These are phyloP conservation scores for Torymus auratus DNA, from an alignment of 2,888 invertebrate species.

Conservation along the genomic window DNA sequence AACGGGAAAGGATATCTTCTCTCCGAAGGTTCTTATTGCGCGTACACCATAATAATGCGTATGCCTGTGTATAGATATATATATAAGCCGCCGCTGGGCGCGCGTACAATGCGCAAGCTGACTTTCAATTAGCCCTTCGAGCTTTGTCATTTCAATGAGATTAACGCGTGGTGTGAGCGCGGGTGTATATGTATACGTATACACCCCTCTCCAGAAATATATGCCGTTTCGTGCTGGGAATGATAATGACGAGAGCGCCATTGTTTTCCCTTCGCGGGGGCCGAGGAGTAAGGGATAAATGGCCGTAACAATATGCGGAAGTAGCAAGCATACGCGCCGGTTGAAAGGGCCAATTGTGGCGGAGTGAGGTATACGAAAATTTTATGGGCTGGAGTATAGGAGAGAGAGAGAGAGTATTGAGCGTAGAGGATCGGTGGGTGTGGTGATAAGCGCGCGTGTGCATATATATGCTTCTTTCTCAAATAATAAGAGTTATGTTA, in stretches of 20 bases:
- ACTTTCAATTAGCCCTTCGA: slow-evolving; percentile 45
- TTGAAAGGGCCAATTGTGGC: background rate
- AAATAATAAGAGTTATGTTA: no score
- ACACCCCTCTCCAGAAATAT: background rate
- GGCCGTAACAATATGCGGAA: background rate
- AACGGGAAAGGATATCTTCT: no score
- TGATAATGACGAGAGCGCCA: slow-evolving; percentile 20
- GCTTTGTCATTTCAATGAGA: slow-evolving; percentile 22
- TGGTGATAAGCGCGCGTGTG: no score
- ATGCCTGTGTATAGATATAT: background rate
- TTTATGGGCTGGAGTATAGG: background rate
- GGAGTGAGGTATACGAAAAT: background rate
- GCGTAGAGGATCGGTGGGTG: no score
- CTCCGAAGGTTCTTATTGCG: no score
- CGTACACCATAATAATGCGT: background rate
- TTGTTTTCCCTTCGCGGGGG: background rate
- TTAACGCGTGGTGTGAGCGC: slow-evolving; percentile 1
- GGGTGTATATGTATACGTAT: background rate
- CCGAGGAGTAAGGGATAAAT: background rate
- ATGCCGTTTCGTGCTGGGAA: background rate
- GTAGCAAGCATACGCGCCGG: background rate
- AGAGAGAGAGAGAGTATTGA: no score
- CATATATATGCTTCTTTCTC: no score
- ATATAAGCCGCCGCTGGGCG: background rate
- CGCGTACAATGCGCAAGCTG: slow-evolving; percentile 3